Evolutionary conservation across 2,888 invertebrate genomes (phyloP), one percentile per base, ranked within the genome.

Genomic region (Plagodis dolabraria): DNA sequence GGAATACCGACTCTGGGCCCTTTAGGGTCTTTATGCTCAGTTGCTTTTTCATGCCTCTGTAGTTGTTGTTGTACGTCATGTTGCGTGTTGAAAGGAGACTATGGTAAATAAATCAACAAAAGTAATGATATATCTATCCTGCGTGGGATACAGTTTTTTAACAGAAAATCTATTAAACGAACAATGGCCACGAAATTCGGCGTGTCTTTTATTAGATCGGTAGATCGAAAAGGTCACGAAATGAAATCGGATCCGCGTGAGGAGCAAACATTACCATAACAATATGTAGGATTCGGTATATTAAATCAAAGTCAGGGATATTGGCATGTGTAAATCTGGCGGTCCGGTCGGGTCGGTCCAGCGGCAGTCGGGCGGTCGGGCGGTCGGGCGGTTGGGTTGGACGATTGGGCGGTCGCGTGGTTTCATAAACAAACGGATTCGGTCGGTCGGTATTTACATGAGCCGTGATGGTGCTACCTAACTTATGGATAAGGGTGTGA

Each of bases 221-320:
- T 34, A 56, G 33, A 34, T 8, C 36, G 56, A 33, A 7, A 36
- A 33, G 35, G 44, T 54, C 48, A 43, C 43, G 43, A 54, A 57
- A 53, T 45, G 59, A 52, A 66, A 58, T 48, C 12, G 35, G 22
- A 35, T 8, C 43, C 59, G 55, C 53, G 57, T 44, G 57, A 53
- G 44, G 53, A 57, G 49, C 56, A 36, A 33, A 47, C 53, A 64
- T 65, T 64, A 57, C 55, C 65, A 64, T 65, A 65, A 65, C 64
- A 64, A 60, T 60, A 54, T 52, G 60, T 50, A 54, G 57, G 63
- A 60, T 60, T 52, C 53, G 47, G 63, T 65, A 58, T 69, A 69
- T 70, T 71, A 66, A 70, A 72, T 72, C 68, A 72, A 61, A 66
- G 63, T 64, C 62, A 65, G 63, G 63, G 59, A 65, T 67, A 67